These are phyloP conservation scores for Sphaerodactylus townsendi DNA, from an alignment of 2,113 vertebrate genomes.

Conservation along the genomic window DNA sequence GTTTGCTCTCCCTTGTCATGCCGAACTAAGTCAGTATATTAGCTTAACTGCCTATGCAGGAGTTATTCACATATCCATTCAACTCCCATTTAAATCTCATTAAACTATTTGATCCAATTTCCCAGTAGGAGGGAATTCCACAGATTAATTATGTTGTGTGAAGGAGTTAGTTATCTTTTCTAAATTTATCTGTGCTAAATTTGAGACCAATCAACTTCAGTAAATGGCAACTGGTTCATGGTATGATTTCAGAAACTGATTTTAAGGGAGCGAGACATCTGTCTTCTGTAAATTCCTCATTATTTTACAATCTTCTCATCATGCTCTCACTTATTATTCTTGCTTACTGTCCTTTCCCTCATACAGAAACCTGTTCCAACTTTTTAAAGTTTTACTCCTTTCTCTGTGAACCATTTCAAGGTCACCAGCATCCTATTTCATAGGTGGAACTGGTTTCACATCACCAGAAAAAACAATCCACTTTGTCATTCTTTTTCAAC, in stretches of 20 bases:
- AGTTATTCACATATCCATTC: conserved; percentile 21
- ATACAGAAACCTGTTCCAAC: conserved; percentile 24
- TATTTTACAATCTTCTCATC: conserved; percentile 20
- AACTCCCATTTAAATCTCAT: conserved; percentile 18
- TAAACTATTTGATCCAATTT: conserved; percentile 47
- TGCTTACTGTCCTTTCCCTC: conserved; percentile 4
- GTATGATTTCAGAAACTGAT: conserved; percentile 50
- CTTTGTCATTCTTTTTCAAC: background rate
- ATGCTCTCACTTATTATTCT: conserved; percentile 11
- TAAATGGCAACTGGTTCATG: conserved; percentile 44
- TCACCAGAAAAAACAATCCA: background rate
- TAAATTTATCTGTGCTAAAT: conserved; percentile 47
- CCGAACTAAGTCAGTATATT: conserved; percentile 16
- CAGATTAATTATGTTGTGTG: conserved; percentile 50
- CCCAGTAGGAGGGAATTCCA: conserved; percentile 46
- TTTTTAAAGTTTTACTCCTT: background rate
- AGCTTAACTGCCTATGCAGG: conserved; percentile 12
- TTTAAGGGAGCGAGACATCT: conserved; percentile 46
- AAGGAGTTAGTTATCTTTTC: conserved; percentile 45
- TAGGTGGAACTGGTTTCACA: background rate
- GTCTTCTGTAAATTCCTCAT: conserved; percentile 37
- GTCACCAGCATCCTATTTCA: conserved; percentile 3
- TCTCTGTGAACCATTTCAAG: conserved; percentile 2
- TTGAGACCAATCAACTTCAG: conserved; percentile 59
- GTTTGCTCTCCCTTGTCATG: background rate